These are phyloP conservation scores for Amphilophus citrinellus DNA, from an alignment of 2,113 vertebrate genomes.

Conservation along the genomic window DNA sequence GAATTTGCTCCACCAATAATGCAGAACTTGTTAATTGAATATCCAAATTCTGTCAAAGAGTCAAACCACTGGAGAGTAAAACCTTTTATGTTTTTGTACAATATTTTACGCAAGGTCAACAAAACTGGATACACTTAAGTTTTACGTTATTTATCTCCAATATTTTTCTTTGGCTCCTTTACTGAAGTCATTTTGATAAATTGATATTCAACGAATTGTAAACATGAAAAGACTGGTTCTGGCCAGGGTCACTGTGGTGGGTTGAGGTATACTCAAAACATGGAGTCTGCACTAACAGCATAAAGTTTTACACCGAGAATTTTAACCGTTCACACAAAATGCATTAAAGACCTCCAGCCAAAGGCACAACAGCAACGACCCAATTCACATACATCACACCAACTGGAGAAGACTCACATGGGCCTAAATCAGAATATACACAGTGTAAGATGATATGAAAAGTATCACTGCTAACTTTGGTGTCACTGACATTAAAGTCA, in stretches of 20 bases:
- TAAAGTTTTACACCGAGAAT: background rate
- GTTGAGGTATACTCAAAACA: background rate
- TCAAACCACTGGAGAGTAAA: background rate
- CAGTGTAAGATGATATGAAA: conserved; percentile 7
- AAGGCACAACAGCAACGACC: conserved; percentile 59
- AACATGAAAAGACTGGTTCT: background rate
- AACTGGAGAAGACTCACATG: background rate
- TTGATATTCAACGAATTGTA: background rate
- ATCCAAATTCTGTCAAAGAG: background rate
- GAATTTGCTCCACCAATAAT: background rate
- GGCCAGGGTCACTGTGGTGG: background rate
- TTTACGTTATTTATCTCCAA: background rate
- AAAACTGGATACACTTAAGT: background rate
- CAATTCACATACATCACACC: conserved; percentile 24
- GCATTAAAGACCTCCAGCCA: conserved; percentile 22
- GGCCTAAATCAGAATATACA: conserved; percentile 29
- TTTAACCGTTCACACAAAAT: background rate
- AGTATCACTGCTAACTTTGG: conserved; percentile 23
- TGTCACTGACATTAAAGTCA: background rate
- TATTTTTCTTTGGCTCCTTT: conserved; percentile 42
- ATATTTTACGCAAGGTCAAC: background rate
- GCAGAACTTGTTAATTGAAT: background rate
- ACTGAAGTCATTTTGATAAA: background rate
- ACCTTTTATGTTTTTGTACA: background rate
- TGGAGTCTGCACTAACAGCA: background rate